Percentiles rank a stretch among this genome's conserved stretches.
These are phyloP conservation scores for Monomorium pharaonis DNA, from an alignment of 1,140 invertebrate species.

Conservation along the genomic window DNA sequence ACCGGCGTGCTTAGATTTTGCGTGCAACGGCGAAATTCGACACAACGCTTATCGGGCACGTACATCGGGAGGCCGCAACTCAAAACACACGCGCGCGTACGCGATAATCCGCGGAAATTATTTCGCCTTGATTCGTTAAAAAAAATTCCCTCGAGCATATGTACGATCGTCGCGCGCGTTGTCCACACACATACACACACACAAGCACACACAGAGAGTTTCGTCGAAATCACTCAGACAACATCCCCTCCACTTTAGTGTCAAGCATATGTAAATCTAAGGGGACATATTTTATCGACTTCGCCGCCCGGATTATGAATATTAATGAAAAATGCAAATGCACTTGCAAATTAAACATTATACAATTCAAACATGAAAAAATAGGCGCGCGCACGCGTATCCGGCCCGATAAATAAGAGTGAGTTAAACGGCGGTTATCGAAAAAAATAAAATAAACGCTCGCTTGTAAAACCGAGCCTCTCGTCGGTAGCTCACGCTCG, in stretches of 20 bases:
- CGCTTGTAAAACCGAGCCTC: background rate
- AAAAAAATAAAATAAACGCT: background rate
- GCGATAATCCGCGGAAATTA: conserved; percentile 21
- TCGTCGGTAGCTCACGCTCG: background rate
- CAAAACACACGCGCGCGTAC: background rate
- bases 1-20: background rate
- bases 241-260: background rate
- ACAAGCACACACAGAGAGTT: background rate
- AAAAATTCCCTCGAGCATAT: background rate
- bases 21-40: conserved; percentile 29
- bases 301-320: background rate
- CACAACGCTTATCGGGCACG: conserved; percentile 35
- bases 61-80: conserved; percentile 21
- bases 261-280: conserved; percentile 1
- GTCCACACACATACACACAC: background rate
- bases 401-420: background rate
- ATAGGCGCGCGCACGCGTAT: background rate
- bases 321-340: conserved; percentile 40
- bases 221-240: background rate
- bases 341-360: background rate
- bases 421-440: background rate
- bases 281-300: conserved; percentile 1
- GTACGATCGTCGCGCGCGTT: background rate
- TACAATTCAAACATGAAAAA: background rate
- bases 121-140: background rate